Evolutionary conservation across 2,113 vertebrate species (phyloP).

Genomic region (Caracal caracal): DNA sequence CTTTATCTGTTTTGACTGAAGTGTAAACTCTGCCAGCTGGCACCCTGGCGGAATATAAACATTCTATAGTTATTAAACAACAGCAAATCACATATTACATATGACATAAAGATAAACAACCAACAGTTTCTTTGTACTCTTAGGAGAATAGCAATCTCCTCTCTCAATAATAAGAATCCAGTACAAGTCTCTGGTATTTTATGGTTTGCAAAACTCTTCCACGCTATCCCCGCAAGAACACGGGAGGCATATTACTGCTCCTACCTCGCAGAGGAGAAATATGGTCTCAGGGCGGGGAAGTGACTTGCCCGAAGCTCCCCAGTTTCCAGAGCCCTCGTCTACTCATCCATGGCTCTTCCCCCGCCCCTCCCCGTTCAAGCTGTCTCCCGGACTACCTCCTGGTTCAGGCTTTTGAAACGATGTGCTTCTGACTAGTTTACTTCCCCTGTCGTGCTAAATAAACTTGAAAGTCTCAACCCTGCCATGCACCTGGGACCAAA

Average conservation of each 20-base stretch:
- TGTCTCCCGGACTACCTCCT: neutral
- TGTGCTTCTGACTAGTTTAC: neutral
- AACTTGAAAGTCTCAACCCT: conserved; percentile 4
- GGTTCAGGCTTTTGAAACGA: neutral
- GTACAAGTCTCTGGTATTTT: conserved; percentile 26
- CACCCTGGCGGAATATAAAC: conserved; percentile 68
- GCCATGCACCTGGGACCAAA: neutral
- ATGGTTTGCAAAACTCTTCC: neutral
- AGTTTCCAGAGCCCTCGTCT: neutral
- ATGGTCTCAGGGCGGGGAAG: neutral
- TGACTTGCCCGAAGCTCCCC: neutral
- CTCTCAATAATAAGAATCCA: conserved; percentile 33
- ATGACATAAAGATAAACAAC: conserved; percentile 65
- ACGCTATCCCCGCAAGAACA: conserved; percentile 8
- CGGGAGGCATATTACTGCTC: neutral
- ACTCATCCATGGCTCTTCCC: neutral
- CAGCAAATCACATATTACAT: conserved; percentile 59
- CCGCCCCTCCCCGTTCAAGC: neutral
- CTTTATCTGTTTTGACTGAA: conserved; percentile 73
- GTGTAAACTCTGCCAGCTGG: conserved; percentile 66
- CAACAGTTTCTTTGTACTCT: conserved; percentile 37
- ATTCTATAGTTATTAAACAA: conserved; percentile 72
- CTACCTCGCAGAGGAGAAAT: conserved; percentile 19
- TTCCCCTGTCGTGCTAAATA: neutral
- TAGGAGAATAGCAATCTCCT: conserved; percentile 38